A percentile compares a stretch with the other conserved stretches of the same genome.
Conservation (phyloP, 2,888 invertebrate genomes). For the Teinopalpus imperialis region DNA sequence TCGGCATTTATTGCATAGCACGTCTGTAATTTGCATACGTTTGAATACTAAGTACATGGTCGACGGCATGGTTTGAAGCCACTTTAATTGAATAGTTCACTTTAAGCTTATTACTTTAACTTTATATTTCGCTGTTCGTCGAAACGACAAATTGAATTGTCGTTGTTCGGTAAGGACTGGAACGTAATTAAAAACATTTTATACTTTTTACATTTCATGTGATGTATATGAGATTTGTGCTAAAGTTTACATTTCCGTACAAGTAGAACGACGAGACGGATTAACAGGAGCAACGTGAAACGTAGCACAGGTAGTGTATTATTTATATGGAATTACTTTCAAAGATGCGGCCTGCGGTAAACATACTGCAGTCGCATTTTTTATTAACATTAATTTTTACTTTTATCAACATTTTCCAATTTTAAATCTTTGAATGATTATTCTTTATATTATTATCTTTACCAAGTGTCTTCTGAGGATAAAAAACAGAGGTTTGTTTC, state of each 20-base stretch:
- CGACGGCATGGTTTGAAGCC: conserved; percentile 71
- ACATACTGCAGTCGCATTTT: conserved; percentile 25
- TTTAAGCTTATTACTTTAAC: conserved; percentile 65
- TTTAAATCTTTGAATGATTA: too few species aligned
- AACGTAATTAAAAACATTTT: conserved; percentile 22
- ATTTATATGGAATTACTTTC: conserved; percentile 58
- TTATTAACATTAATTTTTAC: conserved; percentile 7
- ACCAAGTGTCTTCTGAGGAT: too few species aligned
- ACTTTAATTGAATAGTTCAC: conserved; percentile 78
- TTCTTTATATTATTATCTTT: too few species aligned
- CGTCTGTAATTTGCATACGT: conserved; percentile 81
- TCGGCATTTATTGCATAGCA: conserved; percentile 81
- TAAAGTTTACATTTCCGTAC: conserved; percentile 10
- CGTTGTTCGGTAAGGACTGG: conserved; percentile 13
- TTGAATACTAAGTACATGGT: conserved; percentile 77
- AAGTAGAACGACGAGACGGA: conserved; percentile 29
- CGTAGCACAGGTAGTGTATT: conserved; percentile 48
- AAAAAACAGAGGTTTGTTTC: too few species aligned
- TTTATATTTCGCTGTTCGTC: conserved; percentile 44
- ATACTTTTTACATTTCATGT: conserved; percentile 33
- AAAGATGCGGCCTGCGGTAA: conserved; percentile 40
- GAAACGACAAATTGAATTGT: conserved; percentile 22
- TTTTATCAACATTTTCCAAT: too few species aligned
- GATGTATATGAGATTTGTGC: conserved; percentile 2
- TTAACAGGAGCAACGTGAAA: conserved; percentile 35